Conservation (phyloP, 2,888 invertebrate genomes). For the Lordiphosa fenestrarum region DNA sequence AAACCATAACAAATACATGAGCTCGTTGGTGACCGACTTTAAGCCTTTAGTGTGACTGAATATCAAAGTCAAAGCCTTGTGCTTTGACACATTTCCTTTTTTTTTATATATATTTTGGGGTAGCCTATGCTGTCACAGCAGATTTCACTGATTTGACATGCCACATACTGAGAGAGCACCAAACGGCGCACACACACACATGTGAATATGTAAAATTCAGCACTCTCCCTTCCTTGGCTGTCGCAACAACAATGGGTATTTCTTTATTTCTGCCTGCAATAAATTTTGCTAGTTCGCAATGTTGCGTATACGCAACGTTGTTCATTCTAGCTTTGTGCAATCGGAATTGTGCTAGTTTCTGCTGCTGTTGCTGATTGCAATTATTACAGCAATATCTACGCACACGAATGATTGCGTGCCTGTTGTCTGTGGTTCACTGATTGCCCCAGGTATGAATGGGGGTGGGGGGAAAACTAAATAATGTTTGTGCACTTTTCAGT, state of each 20-base stretch:
- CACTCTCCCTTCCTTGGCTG: too few relatives aligned
- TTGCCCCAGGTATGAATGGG: neutral
- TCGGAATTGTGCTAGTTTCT: neutral
- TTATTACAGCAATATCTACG: slow-evolving; percentile 10
- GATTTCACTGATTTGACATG: slow-evolving; percentile 50
- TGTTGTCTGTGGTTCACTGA: slow-evolving; percentile 5
- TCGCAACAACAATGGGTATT: slow-evolving; percentile 7
- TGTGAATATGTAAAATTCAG: too few relatives aligned
- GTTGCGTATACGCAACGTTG: slow-evolving; percentile 42
- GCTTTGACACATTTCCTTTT: slow-evolving; percentile 36
- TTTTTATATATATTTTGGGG: neutral
- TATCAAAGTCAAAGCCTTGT: slow-evolving; percentile 16
- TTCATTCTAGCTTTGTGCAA: slow-evolving; percentile 11
- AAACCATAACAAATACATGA: slow-evolving; percentile 11
- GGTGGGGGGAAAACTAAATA: neutral
- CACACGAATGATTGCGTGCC: too few relatives aligned
- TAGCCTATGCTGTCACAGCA: slow-evolving; percentile 37
- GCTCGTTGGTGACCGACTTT: slow-evolving; percentile 4
- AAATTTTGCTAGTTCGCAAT: slow-evolving; percentile 3
- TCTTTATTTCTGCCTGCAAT: too few relatives aligned
- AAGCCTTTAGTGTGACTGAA: slow-evolving; percentile 25
- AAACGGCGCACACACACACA: too few relatives aligned
- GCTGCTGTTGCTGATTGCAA: slow-evolving; percentile 16
- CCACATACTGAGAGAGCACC: neutral
- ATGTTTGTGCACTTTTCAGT: slow-evolving; percentile 20